A percentile compares a stretch with the other conserved stretches of the same genome.
Conservation (phyloP, 2,888 invertebrate genomes). For the Acronicta aceris region DNA sequence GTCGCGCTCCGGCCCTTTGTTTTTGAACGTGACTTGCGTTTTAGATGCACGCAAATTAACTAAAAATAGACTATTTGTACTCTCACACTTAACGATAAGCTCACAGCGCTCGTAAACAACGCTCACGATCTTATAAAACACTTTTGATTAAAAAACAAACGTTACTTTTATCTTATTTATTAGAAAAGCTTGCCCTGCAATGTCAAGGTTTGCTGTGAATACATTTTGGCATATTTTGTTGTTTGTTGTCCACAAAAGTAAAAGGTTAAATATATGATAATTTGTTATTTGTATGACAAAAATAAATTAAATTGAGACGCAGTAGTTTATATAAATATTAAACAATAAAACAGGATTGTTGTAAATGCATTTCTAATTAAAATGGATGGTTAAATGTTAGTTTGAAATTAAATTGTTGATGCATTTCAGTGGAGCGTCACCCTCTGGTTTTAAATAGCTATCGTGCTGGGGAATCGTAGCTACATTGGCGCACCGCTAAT, state of each 20-base stretch:
- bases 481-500: constrained; percentile 85
- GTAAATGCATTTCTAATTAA: constrained; percentile 46
- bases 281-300: constrained; percentile 23
- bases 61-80: constrained; percentile 77
- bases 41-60: constrained; percentile 82
- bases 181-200: constrained; percentile 32
- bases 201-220: constrained; percentile 42
- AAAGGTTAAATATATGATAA: constrained; percentile 46
- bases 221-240: constrained; percentile 27
- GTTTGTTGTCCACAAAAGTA: constrained; percentile 37
- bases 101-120: constrained; percentile 47
- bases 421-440: constrained; percentile 73
- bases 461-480: constrained; percentile 73
- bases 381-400: constrained; percentile 48
- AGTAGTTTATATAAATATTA: constrained; percentile 13
- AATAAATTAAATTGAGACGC: not conserved
- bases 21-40: constrained; percentile 83
- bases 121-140: constrained; percentile 25
- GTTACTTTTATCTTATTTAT: constrained; percentile 41
- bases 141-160: constrained; percentile 29
- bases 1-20: constrained; percentile 76
- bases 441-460: constrained; percentile 79
- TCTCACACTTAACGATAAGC: constrained; percentile 60
- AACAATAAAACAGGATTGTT: constrained; percentile 33
- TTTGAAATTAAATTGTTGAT: constrained; percentile 67